Conservation (phyloP, 2,888 invertebrate species). For the Drosophila pseudotakahashii region DNA sequence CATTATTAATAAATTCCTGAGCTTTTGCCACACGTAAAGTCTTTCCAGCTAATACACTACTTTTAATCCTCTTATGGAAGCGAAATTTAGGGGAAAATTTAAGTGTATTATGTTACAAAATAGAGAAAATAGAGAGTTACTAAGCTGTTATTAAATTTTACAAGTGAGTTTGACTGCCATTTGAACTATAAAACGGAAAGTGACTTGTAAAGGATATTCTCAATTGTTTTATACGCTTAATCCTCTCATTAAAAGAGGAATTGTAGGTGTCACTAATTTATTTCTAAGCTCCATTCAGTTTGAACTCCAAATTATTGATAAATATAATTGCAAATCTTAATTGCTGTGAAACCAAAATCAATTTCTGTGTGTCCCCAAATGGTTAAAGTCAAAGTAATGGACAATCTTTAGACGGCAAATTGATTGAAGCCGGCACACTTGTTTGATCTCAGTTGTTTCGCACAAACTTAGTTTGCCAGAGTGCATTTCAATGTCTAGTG, state of each 20-base stretch:
- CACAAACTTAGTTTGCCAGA: slow-evolving; percentile 22
- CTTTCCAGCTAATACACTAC: slow-evolving; percentile 10
- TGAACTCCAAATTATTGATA: too few relatives aligned
- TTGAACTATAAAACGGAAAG: too few relatives aligned
- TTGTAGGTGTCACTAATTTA: too few relatives aligned
- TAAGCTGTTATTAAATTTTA: too few relatives aligned
- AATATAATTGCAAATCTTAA: too few relatives aligned
- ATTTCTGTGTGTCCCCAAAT: too few relatives aligned
- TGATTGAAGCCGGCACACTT: slow-evolving; percentile 11
- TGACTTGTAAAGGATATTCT: too few relatives aligned
- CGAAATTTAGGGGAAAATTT: slow-evolving; percentile 7
- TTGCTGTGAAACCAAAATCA: too few relatives aligned
- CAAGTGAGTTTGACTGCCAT: too few relatives aligned
- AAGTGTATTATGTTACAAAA: slow-evolving; percentile 1
- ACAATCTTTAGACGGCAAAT: background rate
- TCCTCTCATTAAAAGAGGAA: too few relatives aligned
- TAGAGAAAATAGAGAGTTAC: background rate
- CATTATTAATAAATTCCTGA: slow-evolving; percentile 43
- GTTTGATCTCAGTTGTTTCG: slow-evolving; percentile 11
- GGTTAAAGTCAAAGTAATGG: background rate
- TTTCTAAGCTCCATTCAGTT: too few relatives aligned
- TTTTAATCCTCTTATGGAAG: slow-evolving; percentile 14
- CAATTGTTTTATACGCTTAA: too few relatives aligned
- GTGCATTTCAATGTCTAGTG: slow-evolving; percentile 44
- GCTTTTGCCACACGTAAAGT: background rate